Percentiles rank a stretch among this genome's conserved stretches.
Conservation (phyloP, 2,888 invertebrate genomes). For the Luffia ferchaultella region DNA sequence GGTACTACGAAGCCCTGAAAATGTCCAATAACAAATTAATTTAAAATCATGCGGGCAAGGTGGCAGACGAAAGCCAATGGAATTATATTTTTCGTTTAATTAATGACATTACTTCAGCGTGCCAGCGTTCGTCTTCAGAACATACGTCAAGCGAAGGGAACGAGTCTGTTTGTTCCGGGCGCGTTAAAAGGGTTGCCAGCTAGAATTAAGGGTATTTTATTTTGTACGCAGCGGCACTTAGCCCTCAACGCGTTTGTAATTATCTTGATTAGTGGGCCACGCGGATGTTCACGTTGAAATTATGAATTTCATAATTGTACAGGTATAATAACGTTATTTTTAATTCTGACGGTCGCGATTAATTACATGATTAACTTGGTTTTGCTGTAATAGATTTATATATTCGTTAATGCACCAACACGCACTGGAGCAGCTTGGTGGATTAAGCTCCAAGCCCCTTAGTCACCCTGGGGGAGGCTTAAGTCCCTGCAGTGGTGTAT, state of each 20-base stretch:
- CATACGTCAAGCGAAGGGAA: background rate
- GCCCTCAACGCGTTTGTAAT: slow-evolving; percentile 17
- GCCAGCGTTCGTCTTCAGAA: background rate
- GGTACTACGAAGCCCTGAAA: no score
- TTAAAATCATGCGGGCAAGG: no score
- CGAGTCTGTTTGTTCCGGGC: slow-evolving; percentile 1
- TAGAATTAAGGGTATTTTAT: slow-evolving; percentile 49
- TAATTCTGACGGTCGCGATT: no score
- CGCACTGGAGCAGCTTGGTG: no score
- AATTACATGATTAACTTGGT: no score
- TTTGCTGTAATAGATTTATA: no score
- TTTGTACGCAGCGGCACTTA: slow-evolving; percentile 15
- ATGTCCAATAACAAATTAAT: no score
- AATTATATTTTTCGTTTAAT: background rate
- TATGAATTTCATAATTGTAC: background rate
- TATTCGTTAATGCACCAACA: no score
- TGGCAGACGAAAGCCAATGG: no score
- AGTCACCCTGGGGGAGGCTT: no score
- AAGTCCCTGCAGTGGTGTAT: no score
- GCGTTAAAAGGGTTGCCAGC: slow-evolving; percentile 17
- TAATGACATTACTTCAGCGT: background rate
- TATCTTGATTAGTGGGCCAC: slow-evolving; percentile 22
- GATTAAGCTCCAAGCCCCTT: no score
- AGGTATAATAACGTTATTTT: background rate
- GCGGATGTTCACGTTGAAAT: background rate